Evolutionary conservation across 1,140 invertebrate genomes (phyloP), one percentile per base, ranked within the genome.

Genomic region (Myzus persicae): DNA sequence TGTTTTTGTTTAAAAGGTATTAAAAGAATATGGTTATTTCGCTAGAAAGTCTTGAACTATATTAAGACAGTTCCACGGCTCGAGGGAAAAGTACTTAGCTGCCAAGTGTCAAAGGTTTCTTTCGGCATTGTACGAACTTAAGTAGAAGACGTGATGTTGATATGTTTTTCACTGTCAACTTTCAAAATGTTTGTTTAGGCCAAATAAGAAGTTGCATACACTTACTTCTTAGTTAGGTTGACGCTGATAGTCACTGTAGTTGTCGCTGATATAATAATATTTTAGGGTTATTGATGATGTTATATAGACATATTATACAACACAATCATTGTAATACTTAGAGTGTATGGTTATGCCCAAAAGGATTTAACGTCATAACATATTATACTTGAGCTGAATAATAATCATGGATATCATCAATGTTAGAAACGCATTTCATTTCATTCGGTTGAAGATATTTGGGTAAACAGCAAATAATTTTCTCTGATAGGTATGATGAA

Each of bases 71-170:
- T 76, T 20, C 59, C 14, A 76, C 2, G 1, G 59, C 59, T 76
- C 59, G n/a, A n/a, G 59, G 59, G 59, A 76, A n/a, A 76, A 76
- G 59, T 76, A 76, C 59, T 76, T 76, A 76, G 31, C 59, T 76
- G 59, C 59, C 59, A 76, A 76, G 59, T 76, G 59, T 76, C 59
- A 76, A 76, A n/a, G 59, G 11, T 76, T 76, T 76, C 59, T 76
- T n/a, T 76, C 31, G 22, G 59, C 18, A 18, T 76, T n/a, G 14
- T 36, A 20, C 4, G 31, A n/a, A n/a, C 59, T n/a, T 76, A 36
- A 76, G 31, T 76, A n/a, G 31, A 76, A 76, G 31, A 76, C 59
- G n/a, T 76, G n/a, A 76, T n/a, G 59, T 76, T 76, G 31, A 76
- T 76, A 76, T 76, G 59, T 76, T 76, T 76, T n/a, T 76, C 59